phyloP scores from a whole-genome alignment of 2,113 vertebrate species.

The Copsychus sechellarum region DNA sequence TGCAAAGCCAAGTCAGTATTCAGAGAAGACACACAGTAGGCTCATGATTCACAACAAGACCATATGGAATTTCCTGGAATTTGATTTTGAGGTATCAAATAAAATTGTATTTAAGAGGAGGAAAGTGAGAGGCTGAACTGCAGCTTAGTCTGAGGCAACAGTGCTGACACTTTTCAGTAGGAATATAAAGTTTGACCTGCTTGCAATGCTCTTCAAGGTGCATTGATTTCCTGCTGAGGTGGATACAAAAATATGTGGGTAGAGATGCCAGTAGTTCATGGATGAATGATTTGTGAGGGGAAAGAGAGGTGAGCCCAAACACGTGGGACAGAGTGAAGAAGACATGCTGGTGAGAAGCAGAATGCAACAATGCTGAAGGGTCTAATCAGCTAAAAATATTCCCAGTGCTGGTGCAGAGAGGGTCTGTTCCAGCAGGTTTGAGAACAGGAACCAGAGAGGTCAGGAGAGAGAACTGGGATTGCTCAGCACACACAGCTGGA shows the following conservation, averaged over 20 bases:
- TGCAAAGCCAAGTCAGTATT: background rate
- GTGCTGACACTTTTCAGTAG: background rate
- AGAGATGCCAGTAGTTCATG: background rate
- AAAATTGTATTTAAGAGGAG: background rate
- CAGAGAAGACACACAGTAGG: background rate
- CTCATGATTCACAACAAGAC: slow-evolving; percentile 22
- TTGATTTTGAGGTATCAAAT: background rate
- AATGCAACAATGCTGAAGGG: background rate
- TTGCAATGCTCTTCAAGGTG: background rate
- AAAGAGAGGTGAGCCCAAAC: slow-evolving; percentile 26
- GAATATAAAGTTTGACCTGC: background rate
- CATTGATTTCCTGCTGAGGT: background rate
- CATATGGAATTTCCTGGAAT: slow-evolving; percentile 29
- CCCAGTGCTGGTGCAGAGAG: background rate
- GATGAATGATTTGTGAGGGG: background rate
- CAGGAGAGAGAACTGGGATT: background rate
- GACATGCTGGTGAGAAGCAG: background rate
- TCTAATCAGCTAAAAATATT: background rate
- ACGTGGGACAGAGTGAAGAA: background rate
- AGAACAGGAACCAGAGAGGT: background rate
- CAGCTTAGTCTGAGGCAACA: background rate
- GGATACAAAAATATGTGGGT: background rate
- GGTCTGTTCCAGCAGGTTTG: background rate
- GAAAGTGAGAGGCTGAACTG: background rate
- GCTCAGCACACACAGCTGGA: background rate